Percentiles rank a stretch among this genome's conserved stretches.
Conservation (phyloP, 2,888 invertebrate genomes). For the Parnassius orleans region DNA sequence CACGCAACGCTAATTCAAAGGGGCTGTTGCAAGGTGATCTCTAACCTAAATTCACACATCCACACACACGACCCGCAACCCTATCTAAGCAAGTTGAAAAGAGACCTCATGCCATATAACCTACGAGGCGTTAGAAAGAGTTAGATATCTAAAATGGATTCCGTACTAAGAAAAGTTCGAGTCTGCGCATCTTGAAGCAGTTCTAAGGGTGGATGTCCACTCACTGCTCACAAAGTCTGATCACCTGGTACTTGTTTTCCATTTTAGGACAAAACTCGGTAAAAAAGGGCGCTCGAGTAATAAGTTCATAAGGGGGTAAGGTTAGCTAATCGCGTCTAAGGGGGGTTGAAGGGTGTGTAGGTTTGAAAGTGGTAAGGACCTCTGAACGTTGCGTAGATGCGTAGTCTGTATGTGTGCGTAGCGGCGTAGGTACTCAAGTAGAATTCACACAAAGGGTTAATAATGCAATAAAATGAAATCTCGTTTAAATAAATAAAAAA, state of each 20-base stretch:
- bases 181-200: slow-evolving; percentile 72
- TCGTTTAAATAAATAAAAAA: no score
- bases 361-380: not conserved
- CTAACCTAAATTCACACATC: slow-evolving; percentile 59
- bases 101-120: slow-evolving; percentile 43
- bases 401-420: slow-evolving; percentile 2
- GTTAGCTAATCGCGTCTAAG: slow-evolving; percentile 7
- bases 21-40: slow-evolving; percentile 63
- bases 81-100: slow-evolving; percentile 57
- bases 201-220: slow-evolving; percentile 66
- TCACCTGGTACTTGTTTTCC: slow-evolving; percentile 78
- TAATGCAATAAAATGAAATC: no score
- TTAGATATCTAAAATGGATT: slow-evolving; percentile 52
- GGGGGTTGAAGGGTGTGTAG: slow-evolving; percentile 17
- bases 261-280: slow-evolving; percentile 81
- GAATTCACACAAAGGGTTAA: no score
- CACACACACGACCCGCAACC: slow-evolving; percentile 49
- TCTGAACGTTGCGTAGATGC: slow-evolving; percentile 1
- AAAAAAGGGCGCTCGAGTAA: slow-evolving; percentile 71
- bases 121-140: slow-evolving; percentile 61
- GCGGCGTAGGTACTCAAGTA: not conserved
- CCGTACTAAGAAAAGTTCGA: slow-evolving; percentile 62
- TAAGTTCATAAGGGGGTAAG: slow-evolving; percentile 9
- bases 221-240: slow-evolving; percentile 54
- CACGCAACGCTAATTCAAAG: slow-evolving; percentile 66